Conservation (phyloP, 2,888 invertebrate genomes). For the Sphaerophoria taeniata region DNA sequence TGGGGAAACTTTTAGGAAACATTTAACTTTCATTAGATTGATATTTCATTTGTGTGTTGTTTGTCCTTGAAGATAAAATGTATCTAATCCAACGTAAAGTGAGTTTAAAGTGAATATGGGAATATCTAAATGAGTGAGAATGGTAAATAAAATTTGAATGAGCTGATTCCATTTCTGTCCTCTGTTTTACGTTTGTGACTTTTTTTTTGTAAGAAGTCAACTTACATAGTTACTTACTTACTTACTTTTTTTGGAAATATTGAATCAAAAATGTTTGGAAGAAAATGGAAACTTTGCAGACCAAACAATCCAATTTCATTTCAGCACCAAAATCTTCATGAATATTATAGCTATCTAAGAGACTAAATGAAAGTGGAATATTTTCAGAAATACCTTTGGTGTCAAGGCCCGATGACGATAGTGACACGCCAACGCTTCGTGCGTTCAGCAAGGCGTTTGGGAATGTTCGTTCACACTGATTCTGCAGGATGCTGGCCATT, state of each 20-base stretch:
- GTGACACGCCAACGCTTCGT: too few species aligned
- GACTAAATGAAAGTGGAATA: neutral
- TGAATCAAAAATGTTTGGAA: too few species aligned
- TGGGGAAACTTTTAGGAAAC: constrained; percentile 10
- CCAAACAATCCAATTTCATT: neutral
- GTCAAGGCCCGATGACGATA: neutral
- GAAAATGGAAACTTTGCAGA: too few species aligned
- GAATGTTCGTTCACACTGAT: constrained; percentile 32
- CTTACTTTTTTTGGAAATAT: too few species aligned
- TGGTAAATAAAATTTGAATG: constrained; percentile 11
- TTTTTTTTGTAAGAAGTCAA: too few species aligned
- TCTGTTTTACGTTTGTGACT: too few species aligned
- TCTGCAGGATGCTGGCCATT: neutral
- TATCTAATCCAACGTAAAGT: constrained; percentile 42
- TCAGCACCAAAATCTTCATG: too few species aligned
- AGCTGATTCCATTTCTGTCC: too few species aligned
- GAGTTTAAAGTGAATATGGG: constrained; percentile 52
- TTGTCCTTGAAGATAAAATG: constrained; percentile 36
- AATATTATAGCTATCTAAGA: neutral
- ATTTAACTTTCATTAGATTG: constrained; percentile 32
- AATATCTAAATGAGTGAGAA: constrained; percentile 29
- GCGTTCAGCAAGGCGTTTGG: too few species aligned
- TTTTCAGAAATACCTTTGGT: constrained; percentile 21
- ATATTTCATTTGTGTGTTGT: constrained; percentile 18
- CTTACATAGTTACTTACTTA: too few species aligned